These are phyloP conservation scores for Rhizoglyphus robini DNA, from an alignment of 1,140 invertebrate species.

Conservation along the genomic window DNA sequence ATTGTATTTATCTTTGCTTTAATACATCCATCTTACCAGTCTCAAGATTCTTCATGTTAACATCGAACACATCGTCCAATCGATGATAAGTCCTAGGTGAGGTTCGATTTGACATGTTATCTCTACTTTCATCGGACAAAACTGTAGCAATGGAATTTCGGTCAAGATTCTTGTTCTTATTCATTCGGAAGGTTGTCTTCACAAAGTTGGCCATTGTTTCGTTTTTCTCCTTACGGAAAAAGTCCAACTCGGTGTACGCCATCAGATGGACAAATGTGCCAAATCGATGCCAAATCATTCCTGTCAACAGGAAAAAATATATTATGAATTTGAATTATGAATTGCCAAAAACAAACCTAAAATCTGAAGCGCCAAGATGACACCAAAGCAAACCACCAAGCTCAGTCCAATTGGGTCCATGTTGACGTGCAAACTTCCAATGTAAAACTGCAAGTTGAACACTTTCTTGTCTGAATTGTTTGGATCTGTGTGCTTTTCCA, in stretches of 20 bases:
- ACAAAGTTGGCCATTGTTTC: too few relatives aligned
- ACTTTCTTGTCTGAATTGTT: background rate
- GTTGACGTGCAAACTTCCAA: background rate
- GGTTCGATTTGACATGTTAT: too few relatives aligned
- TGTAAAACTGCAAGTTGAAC: background rate
- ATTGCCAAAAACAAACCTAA: conserved; percentile 26
- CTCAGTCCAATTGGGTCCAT: background rate
- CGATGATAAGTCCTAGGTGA: too few relatives aligned
- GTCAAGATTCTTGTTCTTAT: too few relatives aligned
- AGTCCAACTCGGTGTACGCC: conserved; percentile 68
- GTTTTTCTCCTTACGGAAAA: too few relatives aligned
- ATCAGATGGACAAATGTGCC: conserved; percentile 94
- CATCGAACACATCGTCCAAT: too few relatives aligned
- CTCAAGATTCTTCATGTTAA: too few relatives aligned
- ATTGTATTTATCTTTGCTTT: too few relatives aligned
- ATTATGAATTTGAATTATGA: background rate
- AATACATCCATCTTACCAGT: too few relatives aligned
- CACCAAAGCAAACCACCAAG: background rate
- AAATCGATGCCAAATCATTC: conserved; percentile 48
- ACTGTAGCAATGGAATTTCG: too few relatives aligned
- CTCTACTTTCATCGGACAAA: too few relatives aligned
- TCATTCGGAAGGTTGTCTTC: too few relatives aligned
- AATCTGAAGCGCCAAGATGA: conserved; percentile 30
- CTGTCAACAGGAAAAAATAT: conserved; percentile 36
- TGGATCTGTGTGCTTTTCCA: conserved; percentile 17